These are phyloP conservation scores for Notothenia coriiceps DNA, from an alignment of 2,113 vertebrate genomes.

Conservation along the genomic window DNA sequence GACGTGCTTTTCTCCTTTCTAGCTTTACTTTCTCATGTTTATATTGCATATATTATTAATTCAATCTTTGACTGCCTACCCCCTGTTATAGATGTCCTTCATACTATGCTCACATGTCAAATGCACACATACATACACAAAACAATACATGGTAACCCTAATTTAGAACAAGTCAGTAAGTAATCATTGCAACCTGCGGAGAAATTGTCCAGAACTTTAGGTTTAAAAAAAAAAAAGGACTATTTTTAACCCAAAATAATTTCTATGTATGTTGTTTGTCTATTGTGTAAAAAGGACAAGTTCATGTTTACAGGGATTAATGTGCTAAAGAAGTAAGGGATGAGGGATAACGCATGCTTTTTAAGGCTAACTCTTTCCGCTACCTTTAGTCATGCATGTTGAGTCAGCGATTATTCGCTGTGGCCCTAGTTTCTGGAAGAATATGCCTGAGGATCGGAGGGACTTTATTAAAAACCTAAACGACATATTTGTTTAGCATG, in stretches of 20 bases:
- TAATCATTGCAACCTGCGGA: background rate
- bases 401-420: too few relatives aligned
- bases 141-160: background rate
- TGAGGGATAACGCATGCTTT: background rate
- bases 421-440: too few relatives aligned
- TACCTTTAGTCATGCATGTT: background rate
- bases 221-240: too few relatives aligned
- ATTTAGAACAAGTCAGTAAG: background rate
- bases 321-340: too few relatives aligned
- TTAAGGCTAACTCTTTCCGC: background rate
- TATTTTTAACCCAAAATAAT: background rate
- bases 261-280: background rate
- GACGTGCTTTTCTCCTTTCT: slow-evolving; percentile 11
- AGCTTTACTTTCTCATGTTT: background rate
- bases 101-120: background rate
- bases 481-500: too few relatives aligned
- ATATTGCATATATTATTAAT: slow-evolving; percentile 12
- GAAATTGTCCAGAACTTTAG: background rate
- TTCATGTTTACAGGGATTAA: too few relatives aligned
- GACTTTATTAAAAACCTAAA: too few relatives aligned
- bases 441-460: too few relatives aligned
- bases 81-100: background rate
- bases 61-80: background rate
- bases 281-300: background rate
- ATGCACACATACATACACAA: background rate